Percentiles rank a stretch among this genome's conserved stretches.
phyloP scores from a whole-genome alignment of 1,140 invertebrate species.

The Papilio dardanus region DNA sequence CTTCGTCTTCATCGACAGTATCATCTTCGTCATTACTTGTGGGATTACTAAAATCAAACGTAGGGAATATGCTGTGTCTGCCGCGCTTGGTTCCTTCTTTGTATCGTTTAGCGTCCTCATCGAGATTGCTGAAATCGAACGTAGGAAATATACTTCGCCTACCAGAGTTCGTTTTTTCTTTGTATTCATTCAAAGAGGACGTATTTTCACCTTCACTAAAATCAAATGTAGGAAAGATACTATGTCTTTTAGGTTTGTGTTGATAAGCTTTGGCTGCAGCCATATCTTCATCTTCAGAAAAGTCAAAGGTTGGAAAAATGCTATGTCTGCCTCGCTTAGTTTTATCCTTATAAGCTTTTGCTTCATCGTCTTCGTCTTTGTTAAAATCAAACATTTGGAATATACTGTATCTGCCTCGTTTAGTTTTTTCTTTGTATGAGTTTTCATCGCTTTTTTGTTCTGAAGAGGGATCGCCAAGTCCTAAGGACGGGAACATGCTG shows the following conservation, averaged over 20 bases:
- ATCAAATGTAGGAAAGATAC: conserved; percentile 75
- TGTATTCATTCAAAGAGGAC: conserved; percentile 47
- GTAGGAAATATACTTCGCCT: conserved; percentile 66
- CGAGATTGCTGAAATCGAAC: conserved; percentile 68
- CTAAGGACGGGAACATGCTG: conserved; percentile 64
- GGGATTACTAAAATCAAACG: conserved; percentile 69
- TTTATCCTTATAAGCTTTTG: conserved; percentile 64
- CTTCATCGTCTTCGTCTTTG: conserved; percentile 45
- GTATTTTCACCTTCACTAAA: conserved; percentile 68
- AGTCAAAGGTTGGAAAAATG: conserved; percentile 74
- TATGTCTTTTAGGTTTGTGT: conserved; percentile 71
- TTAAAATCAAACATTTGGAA: conserved; percentile 56
- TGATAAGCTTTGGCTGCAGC: conserved; percentile 58
- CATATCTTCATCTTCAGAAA: conserved; percentile 71
- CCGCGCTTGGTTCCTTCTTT: conserved; percentile 70
- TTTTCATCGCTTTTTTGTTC: conserved; percentile 56
- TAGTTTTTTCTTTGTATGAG: conserved; percentile 58
- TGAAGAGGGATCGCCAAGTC: conserved; percentile 45
- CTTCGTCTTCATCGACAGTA: conserved; percentile 70
- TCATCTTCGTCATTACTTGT: conserved; percentile 69
- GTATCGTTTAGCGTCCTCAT: conserved; percentile 64
- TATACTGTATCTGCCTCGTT: conserved; percentile 53
- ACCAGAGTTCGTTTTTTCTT: conserved; percentile 56
- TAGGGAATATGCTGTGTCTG: conserved; percentile 73
- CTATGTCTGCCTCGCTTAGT: conserved; percentile 69